Base-by-base conservation (phyloP, 2,888 invertebrate species). In the Endomychus coccineus region DNA sequence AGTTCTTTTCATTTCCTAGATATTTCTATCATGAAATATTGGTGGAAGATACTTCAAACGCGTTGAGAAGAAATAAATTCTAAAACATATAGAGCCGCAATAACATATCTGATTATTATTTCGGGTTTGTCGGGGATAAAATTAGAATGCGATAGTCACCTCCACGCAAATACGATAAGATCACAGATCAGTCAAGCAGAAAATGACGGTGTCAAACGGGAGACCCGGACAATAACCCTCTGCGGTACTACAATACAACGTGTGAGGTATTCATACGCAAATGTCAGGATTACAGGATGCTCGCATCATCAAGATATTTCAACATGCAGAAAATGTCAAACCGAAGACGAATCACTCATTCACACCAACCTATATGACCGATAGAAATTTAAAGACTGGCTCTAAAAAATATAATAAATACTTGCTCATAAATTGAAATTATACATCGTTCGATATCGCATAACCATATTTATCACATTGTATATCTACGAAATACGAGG, bases 141-240 rank as follows among this genome's bases (percentile, higher is more conserved):
- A 36, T 40, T 40, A 28, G 36, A 40, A 40, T 50, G 51, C 46
- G 55, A 56, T 56, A 55, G 58, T 51, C 52, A 50, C 50, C 52
- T 45, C 50, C 54, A 51, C 52, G 49, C 39, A 44, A 44, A 44
- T 44, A 48, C 52, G 62, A 62, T 62, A 63, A 63, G 61, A 63
- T 63, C 63, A 54, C 59, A 57, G 63, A 62, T 62, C 65, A 61
- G 58, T 64, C 64, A 62, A 54, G 61, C 58, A 58, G 63, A 64
- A 65, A 65, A 65, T 65, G 61, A 63, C 64, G 63, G 62, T 65
- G 65, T 65, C 64, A 64, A 61, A 62, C 51, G 51, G 58, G 57
- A 58, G 54, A 58, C 55, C 59, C 54, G 57, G 50, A 62, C 62
- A 63, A 61, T 61, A 59, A 52, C 54, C 56, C 49, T 52, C 50